Conservation (phyloP, 2,888 invertebrate genomes). For the Diadromus collaris region DNA sequence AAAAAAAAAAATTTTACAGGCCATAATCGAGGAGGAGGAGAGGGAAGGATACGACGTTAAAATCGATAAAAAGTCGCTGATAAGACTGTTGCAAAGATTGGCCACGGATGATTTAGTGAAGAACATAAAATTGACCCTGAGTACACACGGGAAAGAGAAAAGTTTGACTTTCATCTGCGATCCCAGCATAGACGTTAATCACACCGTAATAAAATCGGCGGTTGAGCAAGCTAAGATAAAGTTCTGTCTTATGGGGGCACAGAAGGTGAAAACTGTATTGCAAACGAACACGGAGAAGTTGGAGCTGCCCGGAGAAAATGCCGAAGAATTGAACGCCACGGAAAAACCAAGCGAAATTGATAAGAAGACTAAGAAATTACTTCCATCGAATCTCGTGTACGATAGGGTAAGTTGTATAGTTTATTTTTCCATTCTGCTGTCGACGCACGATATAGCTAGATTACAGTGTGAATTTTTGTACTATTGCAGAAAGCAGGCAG, state of each 20-base stretch:
- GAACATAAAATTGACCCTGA: constrained; percentile 81
- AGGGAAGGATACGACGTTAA: constrained; percentile 82
- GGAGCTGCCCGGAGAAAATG: constrained; percentile 11
- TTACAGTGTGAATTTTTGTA: not conserved
- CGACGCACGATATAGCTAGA: not conserved
- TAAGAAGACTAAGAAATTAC: constrained; percentile 36
- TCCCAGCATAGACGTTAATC: constrained; percentile 79
- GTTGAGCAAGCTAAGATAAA: constrained; percentile 85
- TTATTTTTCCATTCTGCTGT: not conserved
- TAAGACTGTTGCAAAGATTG: constrained; percentile 83
- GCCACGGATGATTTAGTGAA: constrained; percentile 83
- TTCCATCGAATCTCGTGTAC: constrained; percentile 49
- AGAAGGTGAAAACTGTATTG: constrained; percentile 58
- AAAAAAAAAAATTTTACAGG: constrained; percentile 66
- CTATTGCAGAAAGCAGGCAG: constrained; percentile 73
- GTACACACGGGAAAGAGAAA: constrained; percentile 79
- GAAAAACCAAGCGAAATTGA: constrained; percentile 22
- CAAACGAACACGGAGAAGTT: constrained; percentile 52
- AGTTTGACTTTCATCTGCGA: constrained; percentile 82
- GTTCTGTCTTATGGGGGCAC: constrained; percentile 75
- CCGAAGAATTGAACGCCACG: constrained; percentile 27
- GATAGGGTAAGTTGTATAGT: constrained; percentile 59
- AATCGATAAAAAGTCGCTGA: constrained; percentile 85
- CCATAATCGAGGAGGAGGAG: constrained; percentile 82
- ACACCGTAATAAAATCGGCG: constrained; percentile 82